Evolutionary conservation across 1,140 invertebrate species (phyloP), one percentile per base, ranked within the genome.

Genomic region (Tetraneura akinire): DNA sequence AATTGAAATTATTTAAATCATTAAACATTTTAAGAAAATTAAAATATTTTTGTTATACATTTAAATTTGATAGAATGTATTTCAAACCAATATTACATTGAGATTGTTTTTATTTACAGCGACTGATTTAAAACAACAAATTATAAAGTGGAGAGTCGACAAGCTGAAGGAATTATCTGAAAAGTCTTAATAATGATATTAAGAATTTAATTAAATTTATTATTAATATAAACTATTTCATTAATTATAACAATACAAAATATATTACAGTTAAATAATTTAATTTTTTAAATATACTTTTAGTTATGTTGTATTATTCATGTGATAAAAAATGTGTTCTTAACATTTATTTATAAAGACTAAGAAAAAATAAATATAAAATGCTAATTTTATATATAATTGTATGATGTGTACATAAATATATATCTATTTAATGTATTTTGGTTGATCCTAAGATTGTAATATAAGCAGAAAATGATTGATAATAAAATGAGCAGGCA

Each of bases 121-220:
- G 81, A 87, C 87, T 37, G 93, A 94, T 82, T 86, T 95, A 64
- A 93, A 93, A 86, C 89, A 92, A 85, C 89, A 90, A 83, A 95
- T 95, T 85, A 86, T 89, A 57, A 88, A 89, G 74, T 95, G 93
- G 93, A 93, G 93, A 85, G 89, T 89, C 51, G 89, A 92, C 83
- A 92, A 84, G 74, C 23, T 71, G 42, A 64, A 81, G 66, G 81
- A 47, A 62, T 23, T 78, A 26, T 78, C 74, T 62, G 55, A 62
- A 47, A 23, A 62, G 1, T 16, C 49, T 74, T n/a, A 74, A 57
- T 21, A 37, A 37, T 74, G 42, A 42, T 64, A 64, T 64, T 9
- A 37, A 16, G 4, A 60, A 16, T 26, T 26, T 60, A 60, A 16
- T 60, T 29, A 16, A 60, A 29, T 26, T 16, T 6, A 3, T 26